Evolutionary conservation across 30 jellyfish, hydroid and myxozoan species (phyloP).

Genomic region (Haliclystus octoradiatus): DNA sequence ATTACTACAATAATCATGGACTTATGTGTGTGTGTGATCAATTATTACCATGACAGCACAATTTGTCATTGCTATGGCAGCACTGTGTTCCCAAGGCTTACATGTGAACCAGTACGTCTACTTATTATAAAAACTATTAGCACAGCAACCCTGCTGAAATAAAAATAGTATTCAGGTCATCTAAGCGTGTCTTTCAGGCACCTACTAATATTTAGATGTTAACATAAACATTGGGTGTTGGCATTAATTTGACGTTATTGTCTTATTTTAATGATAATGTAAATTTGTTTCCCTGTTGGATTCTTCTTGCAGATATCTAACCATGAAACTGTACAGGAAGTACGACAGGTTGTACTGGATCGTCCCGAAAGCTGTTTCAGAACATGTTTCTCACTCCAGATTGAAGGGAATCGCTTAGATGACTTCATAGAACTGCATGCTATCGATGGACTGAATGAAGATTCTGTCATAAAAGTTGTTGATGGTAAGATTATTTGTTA

Average conservation of each 20-base stretch:
- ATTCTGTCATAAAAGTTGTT: constrained; percentile 77
- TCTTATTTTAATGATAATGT: neutral
- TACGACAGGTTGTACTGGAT: constrained; percentile 89
- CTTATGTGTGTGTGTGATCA: no score
- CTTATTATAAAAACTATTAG: no score
- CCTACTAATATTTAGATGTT: no score
- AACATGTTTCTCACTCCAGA: constrained; percentile 83
- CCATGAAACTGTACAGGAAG: constrained; percentile 97
- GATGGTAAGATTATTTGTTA: constrained; percentile 51
- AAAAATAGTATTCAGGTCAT: no score
- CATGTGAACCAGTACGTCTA: no score
- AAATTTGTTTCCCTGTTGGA: neutral
- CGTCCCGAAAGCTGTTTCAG: constrained; percentile 93
- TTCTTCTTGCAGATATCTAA: constrained; percentile 49
- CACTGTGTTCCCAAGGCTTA: no score
- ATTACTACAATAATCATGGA: no score
- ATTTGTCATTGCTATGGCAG: no score
- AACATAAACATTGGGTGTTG: neutral
- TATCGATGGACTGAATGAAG: constrained; percentile 70
- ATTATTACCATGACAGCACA: no score
- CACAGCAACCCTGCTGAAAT: no score
- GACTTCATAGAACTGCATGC: constrained; percentile 95
- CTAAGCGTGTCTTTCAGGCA: no score
- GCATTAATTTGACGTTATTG: neutral
- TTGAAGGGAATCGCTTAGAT: constrained; percentile 77